Evolutionary conservation across 2,797 vertebrate genomes (phyloP), one percentile per base, ranked within the genome.

Genomic region (Betta splendens): DNA sequence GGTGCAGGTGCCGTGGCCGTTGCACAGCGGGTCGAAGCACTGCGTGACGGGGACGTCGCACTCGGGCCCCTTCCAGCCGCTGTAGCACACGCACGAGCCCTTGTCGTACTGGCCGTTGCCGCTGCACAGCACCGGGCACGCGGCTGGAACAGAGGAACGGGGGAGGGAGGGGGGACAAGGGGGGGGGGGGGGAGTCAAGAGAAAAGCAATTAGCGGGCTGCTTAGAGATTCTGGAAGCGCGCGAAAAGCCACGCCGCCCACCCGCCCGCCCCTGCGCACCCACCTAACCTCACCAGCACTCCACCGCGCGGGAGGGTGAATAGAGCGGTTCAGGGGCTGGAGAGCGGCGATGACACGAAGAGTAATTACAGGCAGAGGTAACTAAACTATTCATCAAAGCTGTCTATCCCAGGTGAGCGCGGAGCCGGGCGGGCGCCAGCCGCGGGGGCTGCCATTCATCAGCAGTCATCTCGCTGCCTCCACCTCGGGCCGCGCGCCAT

Each of bases 81-180:
- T 98, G 92, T 98, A 98, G 87, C 97, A 99, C 54, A 96, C 91
- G 77, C 97, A 99, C 6, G 94, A 94, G 64, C 97, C 97, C 85
- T 97, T 98, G 52, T 97, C 95, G 77, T 99, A 99, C 10, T 99
- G 96, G 67, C 97, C 97, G 2, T 99, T 98, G 68, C 97, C 97
- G 33, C 97, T 98, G 90, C 97, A 99, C 50, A 99, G 91, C 58
- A 98, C 97, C 0, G 97, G 97, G 83, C 97, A 99, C 9, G 97
- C 96, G 55, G 94, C 97, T 99, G 91, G 54, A n/a, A n/a, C n/a
- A n/a, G n/a, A 55, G 35, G 51, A 35, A 26, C 1, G 6, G 28
- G 52, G 38, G 52, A 52, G 47, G 47, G 42, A n/a, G 46, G 49
- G 20, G 13, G n/a, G n/a, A n/a, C n/a, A n/a, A n/a, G 6, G 28